Percentiles rank a stretch among this genome's conserved stretches.
phyloP scores from a whole-genome alignment of 2,113 vertebrate genomes.

The Pyxicephalus adspersus region DNA sequence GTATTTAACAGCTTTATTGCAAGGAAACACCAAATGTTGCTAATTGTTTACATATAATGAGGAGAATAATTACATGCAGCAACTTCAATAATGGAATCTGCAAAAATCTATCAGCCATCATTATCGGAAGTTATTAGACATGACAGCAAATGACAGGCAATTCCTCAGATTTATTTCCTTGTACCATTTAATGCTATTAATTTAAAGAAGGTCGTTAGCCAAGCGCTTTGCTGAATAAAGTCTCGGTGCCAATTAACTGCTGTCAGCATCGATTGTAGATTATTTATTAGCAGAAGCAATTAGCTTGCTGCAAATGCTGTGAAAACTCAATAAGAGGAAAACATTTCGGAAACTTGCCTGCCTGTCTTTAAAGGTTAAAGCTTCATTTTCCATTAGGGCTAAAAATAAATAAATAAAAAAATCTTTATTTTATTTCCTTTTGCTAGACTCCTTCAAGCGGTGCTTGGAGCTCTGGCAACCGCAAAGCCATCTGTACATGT shows the following conservation, averaged over 20 bases:
- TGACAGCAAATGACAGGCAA: conserved; percentile 99
- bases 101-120: conserved; percentile 99
- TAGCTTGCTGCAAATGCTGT: conserved; percentile 79
- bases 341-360: conserved; percentile 72
- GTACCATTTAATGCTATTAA: conserved; percentile 94
- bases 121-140: conserved; percentile 99
- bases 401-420: too few relatives aligned
- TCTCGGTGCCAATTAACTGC: conserved; percentile 90
- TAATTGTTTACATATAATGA: conserved; percentile 98
- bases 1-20: conserved; percentile 82
- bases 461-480: not conserved
- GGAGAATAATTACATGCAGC: conserved; percentile 99
- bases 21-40: conserved; percentile 87
- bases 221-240: conserved; percentile 93
- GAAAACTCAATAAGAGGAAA: conserved; percentile 78
- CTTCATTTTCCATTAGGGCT: conserved; percentile 62
- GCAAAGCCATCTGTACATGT: not conserved
- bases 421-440: conserved; percentile 60
- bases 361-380: conserved; percentile 69
- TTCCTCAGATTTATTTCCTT: conserved; percentile 99
- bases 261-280: conserved; percentile 90
- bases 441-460: not conserved
- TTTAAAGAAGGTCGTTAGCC: conserved; percentile 95
- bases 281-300: conserved; percentile 90
- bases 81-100: conserved; percentile 99